Conservation (phyloP, 2,113 vertebrate species). For the Lamprotornis superbus region DNA sequence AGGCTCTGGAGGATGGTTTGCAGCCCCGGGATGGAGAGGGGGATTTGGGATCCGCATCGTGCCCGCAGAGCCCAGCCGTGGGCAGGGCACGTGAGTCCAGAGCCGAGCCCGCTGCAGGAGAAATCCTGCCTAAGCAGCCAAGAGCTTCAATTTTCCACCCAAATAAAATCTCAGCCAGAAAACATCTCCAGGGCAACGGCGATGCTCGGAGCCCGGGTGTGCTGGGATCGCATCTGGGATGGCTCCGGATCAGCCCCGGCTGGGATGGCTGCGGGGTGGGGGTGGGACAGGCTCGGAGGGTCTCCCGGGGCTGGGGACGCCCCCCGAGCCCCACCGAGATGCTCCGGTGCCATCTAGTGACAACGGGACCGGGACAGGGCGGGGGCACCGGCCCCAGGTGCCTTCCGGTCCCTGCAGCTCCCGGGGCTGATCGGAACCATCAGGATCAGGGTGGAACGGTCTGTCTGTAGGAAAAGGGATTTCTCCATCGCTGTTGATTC, state of each 20-base stretch:
- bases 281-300: not conserved
- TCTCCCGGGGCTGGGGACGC: not conserved
- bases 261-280: not conserved
- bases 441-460: accelerated
- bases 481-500: accelerated
- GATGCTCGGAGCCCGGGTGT: accelerated
- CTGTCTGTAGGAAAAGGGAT: accelerated
- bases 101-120: accelerated
- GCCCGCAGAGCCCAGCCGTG: not conserved
- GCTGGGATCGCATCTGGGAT: accelerated
- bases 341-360: conserved; percentile 69
- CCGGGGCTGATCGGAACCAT: not conserved
- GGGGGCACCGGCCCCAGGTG: not conserved
- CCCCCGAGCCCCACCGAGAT: not conserved
- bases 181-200: not conserved
- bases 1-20: not conserved
- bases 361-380: not conserved
- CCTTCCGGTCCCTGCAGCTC: too few relatives aligned
- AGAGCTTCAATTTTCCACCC: not conserved
- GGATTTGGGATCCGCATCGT: not conserved
- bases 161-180: not conserved
- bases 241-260: not conserved
- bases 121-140: not conserved
- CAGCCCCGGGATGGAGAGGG: accelerated
- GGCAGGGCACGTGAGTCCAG: not conserved